Base-by-base conservation (phyloP, 2,888 invertebrate species). In the Troilus luridus region DNA sequence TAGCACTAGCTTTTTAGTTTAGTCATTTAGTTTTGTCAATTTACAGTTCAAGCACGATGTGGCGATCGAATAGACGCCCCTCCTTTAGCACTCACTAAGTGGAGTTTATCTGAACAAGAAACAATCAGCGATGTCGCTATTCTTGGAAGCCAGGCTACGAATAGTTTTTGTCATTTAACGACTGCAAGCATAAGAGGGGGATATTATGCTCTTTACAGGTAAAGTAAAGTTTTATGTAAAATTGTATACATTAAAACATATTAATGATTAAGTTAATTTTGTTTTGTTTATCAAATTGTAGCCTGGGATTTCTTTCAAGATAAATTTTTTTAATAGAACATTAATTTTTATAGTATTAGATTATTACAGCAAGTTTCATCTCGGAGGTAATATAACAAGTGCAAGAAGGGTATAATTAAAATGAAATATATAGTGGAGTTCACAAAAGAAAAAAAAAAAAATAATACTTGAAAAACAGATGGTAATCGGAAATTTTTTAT, bases 21-120 rank as follows among this genome's bases (percentile, higher is more conserved):
- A 56, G 21, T 81, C 24, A n/a, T 90, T 90, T 59, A 81, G 0
- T 88, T 91, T 19, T n/a, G 12, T 77, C 89, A 92, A 92, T 91
- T 92, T 94, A 94, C 93, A 97, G 97, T 96, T 81, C 95, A 96
- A 94, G 97, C 97, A 67, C 97, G 96, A 93, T 95, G 96, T 91
- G 95, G 95, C 92, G 96, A 96, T 92, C 94, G 95, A 58, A 93
- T 94, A 54, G 94, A 94, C 92, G 95, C 96, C 62, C 95, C 96
- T 91, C 96, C 95, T 91, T 94, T 98, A 90, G 95, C 95, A 21
- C 97, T 97, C 93, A 97, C 97, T 93, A 99, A 98, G 94, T 98
- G 98, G 97, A 96, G 96, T n/a, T 97, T 98, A 93, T 95, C 96
- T 92, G 97, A 97, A 92, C 97, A 97, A 93, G 96, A 96, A 90